Evolutionary conservation across 2,797 vertebrate species (phyloP), one percentile per base, ranked within the genome.

Genomic region (Gephyroberyx darwinii): DNA sequence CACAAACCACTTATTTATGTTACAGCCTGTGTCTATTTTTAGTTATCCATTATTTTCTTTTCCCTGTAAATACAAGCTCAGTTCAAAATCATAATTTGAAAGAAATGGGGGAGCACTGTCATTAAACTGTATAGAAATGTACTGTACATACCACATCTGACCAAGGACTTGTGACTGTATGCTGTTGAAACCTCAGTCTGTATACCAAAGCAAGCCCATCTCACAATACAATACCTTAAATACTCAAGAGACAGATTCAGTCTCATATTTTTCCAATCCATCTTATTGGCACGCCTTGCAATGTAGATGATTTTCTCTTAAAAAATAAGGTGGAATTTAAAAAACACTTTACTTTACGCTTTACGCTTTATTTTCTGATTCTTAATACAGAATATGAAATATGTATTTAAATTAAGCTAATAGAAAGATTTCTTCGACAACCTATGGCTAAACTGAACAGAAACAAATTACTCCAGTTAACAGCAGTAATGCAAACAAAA

Each of bases 201-300:
- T 54, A 71, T 62, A 71, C 77, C 82, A 83, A 88, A 89, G 60
- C 75, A 65, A 83, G 65, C 74, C 74, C 74, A 0, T 71, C 54
- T 69, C 50, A 74, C 41, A 66, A 52, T 72, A 14, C 64, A 53
- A 63, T 72, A 77, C 74, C 65, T 71, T 58, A 50, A 22, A 55
- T 1, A 0, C 58, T 62, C 35, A 64, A 66, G 70, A 62, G 67
- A 54, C 68, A 31, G 41, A 55, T n/a, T 35, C 55, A 17, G 55
- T 41, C 22, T 57, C 19, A 43, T 22, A 4, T 43, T 20, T 14
- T 43, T 50, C 30, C 17, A 22, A 31, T 35, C 12, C 31, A 8
- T 26, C 30, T 66, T 41, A 52, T 4, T 31, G 26, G 20, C 39
- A 30, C 13, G 51, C 12, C 33, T 65, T 43, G 12, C 22, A 31